Base-by-base conservation (phyloP, 2,888 invertebrate genomes). In the Caradrina kadenii region DNA sequence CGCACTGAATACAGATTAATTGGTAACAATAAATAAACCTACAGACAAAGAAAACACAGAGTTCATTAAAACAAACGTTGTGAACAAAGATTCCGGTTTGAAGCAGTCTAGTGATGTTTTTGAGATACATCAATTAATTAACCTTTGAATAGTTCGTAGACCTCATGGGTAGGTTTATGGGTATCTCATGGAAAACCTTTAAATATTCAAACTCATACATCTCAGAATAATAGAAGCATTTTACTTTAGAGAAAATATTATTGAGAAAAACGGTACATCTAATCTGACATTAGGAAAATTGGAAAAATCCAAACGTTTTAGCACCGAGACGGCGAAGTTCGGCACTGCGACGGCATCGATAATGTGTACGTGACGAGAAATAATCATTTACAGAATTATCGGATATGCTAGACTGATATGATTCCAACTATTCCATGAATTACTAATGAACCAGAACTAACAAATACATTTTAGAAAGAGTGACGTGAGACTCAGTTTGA, bases 1-100 rank as follows among this genome's bases (percentile, higher is more conserved):
- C 86, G 88, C 83, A 83, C 86, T 83, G 95, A 92, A 94, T 95
- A 94, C 93, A 88, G 91, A 95, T 95, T 91, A 92, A 93, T 92
- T 89, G 89, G 89, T 89, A 88, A 89, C 88, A 87, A 90, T 90
- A 89, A 88, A 90, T 88, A 88, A 87, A 88, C 82, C 82, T 75
- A 79, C 77, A 88, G 87, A 93, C 93, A 93, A 93, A 93, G 92
- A 91, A 89, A 88, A 89, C 85, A 87, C 84, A 82, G 69, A 79
- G 79, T 81, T 89, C 82, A 88, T 87, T 88, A 87, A 87, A 84
- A 86, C 80, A 84, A 50, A 83, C 74, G 72, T 70, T 80, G 73
- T 78, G 79, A 88, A 87, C 87, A 89, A 88, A 87, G 88, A 88
- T 67, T 60, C 71, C 52, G 55, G 42, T 63, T 87, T 81, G 70